phyloP scores from a whole-genome alignment of 2,113 vertebrate species.

The Plecturocebus donacophilus region DNA sequence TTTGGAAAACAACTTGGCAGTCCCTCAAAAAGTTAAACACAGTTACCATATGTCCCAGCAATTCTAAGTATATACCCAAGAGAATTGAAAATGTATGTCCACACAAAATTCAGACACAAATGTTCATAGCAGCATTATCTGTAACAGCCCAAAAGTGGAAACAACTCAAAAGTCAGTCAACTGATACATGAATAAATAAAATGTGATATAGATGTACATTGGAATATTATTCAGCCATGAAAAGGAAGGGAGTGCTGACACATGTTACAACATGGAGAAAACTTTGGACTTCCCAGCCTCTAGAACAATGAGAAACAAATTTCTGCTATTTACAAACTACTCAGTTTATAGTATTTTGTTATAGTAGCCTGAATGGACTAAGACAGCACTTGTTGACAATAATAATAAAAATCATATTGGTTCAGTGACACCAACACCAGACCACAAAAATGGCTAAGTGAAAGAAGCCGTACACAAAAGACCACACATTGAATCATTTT shows the following conservation, averaged over 20 bases:
- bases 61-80: neutral
- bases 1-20: neutral
- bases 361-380: too few species aligned
- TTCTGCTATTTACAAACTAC: too few species aligned
- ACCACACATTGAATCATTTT: neutral
- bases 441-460: too few species aligned
- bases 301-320: too few species aligned
- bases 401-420: too few species aligned
- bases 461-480: neutral
- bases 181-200: neutral
- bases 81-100: neutral
- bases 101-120: neutral
- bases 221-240: neutral
- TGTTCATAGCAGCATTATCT: neutral
- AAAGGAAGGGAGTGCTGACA: neutral
- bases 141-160: neutral
- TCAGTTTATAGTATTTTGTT: too few species aligned
- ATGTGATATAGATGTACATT: neutral
- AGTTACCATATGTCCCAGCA: neutral
- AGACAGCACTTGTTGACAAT: too few species aligned
- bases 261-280: neutral
- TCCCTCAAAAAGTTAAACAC: slow-evolving; percentile 23
- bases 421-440: too few species aligned
- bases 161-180: neutral
- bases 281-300: too few species aligned